Evolutionary conservation across 2,113 vertebrate species (phyloP).

Genomic region (Anser cygnoides): DNA sequence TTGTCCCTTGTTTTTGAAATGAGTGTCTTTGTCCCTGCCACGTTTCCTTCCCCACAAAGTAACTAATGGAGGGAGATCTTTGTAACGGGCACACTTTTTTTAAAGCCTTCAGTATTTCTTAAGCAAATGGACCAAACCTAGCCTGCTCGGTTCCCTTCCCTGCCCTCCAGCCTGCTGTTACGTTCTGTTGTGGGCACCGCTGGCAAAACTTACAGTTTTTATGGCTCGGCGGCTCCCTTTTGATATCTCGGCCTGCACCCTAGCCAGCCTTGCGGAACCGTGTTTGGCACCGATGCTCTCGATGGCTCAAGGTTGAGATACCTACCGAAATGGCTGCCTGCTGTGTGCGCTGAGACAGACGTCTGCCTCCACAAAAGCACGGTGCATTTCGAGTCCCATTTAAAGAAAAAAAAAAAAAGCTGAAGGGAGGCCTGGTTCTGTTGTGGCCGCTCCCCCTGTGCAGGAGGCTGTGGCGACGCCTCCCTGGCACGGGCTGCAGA

Average conservation of each 20-base stretch:
- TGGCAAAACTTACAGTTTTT: not conserved
- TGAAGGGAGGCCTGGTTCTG: not conserved
- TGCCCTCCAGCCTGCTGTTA: not conserved
- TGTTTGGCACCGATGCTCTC: not conserved
- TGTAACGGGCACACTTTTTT: not conserved
- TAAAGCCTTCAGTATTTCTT: not conserved
- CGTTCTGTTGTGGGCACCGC: not conserved
- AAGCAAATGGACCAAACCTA: conserved; percentile 10
- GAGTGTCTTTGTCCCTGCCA: not conserved
- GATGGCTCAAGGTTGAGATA: rapidly evolving
- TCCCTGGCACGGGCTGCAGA: not conserved
- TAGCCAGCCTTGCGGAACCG: not conserved
- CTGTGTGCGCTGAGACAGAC: too few relatives aligned
- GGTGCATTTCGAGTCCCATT: rapidly evolving
- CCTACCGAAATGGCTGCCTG: not conserved
- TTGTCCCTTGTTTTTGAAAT: not conserved
- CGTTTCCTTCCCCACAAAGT: not conserved
- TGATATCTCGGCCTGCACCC: not conserved
- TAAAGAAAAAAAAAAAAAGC: not conserved
- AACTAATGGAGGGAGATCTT: not conserved
- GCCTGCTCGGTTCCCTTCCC: not conserved
- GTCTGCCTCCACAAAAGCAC: not conserved
- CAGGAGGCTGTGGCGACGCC: not conserved
- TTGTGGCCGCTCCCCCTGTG: not conserved
- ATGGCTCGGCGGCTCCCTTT: not conserved